These are phyloP conservation scores for Polydrusus tereticollis DNA, from an alignment of 2,888 invertebrate species.

Conservation along the genomic window DNA sequence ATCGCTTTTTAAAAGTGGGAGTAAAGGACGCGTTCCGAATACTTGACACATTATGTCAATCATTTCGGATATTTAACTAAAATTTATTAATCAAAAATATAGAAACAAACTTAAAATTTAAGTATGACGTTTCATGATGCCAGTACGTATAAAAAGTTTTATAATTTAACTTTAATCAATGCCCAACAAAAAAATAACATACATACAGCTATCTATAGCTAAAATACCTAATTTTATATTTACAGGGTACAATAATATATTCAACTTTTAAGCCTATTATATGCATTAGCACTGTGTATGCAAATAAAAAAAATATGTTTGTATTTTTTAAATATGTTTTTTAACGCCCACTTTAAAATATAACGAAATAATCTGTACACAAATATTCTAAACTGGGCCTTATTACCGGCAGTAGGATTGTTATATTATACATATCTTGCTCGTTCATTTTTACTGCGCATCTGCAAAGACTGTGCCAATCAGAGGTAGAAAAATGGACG, in stretches of 20 bases:
- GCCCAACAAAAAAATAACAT: slow-evolving; percentile 61
- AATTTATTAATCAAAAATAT: slow-evolving; percentile 21
- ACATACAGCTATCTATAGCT: slow-evolving; percentile 57
- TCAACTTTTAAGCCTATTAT: slow-evolving; percentile 56
- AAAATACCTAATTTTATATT: slow-evolving; percentile 54
- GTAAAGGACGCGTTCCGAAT: not conserved
- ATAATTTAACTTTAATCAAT: slow-evolving; percentile 57
- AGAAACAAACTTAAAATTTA: slow-evolving; percentile 31
- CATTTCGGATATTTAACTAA: not conserved
- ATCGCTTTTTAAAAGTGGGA: slow-evolving; percentile 1
- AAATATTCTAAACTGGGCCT: not conserved
- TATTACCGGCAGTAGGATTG: not conserved
- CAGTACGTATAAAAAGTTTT: slow-evolving; percentile 44
- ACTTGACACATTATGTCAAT: not conserved
- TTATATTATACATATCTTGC: not conserved
- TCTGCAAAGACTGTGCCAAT: no score
- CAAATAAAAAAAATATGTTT: slow-evolving; percentile 42
- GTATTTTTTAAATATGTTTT: not conserved
- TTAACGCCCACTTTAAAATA: not conserved
- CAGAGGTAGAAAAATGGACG: no score
- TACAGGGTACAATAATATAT: slow-evolving; percentile 56
- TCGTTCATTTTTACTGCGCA: not conserved
- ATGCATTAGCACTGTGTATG: slow-evolving; percentile 53
- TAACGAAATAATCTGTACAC: not conserved
- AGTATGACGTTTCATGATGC: slow-evolving; percentile 39